Conservation (phyloP, 2,113 vertebrate species). For the Vidua macroura region DNA sequence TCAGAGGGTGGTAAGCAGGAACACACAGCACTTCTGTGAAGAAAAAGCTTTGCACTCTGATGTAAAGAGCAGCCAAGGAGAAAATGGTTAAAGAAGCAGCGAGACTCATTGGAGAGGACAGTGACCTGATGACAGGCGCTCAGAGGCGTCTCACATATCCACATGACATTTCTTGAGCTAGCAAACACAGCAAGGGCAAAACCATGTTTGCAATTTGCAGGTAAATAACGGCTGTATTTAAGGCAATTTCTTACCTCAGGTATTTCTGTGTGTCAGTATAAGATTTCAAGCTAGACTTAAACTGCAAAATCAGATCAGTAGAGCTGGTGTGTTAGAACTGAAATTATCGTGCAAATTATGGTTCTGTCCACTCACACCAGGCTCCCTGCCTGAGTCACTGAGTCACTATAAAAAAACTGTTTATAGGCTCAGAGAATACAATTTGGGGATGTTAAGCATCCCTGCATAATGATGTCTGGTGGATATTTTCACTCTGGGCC, state of each 20-base stretch:
- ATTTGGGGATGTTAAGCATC: background rate
- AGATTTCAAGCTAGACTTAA: background rate
- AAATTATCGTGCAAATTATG: background rate
- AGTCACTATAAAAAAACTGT: background rate
- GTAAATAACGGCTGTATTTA: background rate
- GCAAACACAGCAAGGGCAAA: background rate
- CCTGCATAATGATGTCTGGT: background rate
- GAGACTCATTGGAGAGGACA: background rate
- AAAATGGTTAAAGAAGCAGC: conserved; percentile 11
- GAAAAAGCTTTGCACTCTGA: background rate
- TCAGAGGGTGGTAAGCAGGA: background rate
- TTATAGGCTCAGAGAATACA: background rate
- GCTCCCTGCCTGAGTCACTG: background rate
- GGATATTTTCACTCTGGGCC: background rate
- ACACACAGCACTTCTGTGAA: background rate
- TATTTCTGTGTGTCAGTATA: background rate
- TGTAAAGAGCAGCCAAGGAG: conserved; percentile 29
- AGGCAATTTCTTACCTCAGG: background rate
- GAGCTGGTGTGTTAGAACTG: background rate
- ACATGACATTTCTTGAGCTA: background rate
- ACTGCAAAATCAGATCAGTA: background rate
- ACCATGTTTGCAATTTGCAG: background rate
- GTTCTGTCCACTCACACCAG: background rate
- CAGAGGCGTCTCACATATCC: background rate
- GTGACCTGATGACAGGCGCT: background rate